A percentile compares a stretch with the other conserved stretches of the same genome.
phyloP scores from a whole-genome alignment of 2,888 invertebrate genomes.

The Microdon myrmicae region DNA sequence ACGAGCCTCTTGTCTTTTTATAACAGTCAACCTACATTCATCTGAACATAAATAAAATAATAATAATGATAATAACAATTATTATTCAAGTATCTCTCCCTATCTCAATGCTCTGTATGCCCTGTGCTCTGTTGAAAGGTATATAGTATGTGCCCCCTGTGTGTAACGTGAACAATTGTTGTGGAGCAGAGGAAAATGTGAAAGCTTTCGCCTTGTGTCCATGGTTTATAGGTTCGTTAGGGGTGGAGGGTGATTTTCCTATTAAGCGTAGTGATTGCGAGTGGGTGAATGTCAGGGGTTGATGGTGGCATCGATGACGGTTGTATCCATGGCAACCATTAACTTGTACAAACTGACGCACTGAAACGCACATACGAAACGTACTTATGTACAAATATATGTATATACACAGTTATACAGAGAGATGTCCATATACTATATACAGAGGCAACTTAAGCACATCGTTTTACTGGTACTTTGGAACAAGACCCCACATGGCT shows the following conservation, averaged over 20 bases:
- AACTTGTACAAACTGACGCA: constrained; percentile 30
- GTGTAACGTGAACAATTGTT: too few relatives aligned
- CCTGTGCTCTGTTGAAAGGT: constrained; percentile 10
- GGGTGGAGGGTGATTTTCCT: constrained; percentile 23
- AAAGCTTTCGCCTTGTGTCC: constrained; percentile 45
- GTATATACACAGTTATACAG: too few relatives aligned
- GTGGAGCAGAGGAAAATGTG: constrained; percentile 32
- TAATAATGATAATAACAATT: constrained; percentile 51
- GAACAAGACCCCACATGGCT: too few relatives aligned
- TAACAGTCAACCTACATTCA: constrained; percentile 50
- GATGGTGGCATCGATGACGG: too few relatives aligned
- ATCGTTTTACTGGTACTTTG: too few relatives aligned
- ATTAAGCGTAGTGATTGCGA: constrained; percentile 25
- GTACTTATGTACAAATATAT: too few relatives aligned
- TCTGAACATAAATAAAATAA: constrained; percentile 52
- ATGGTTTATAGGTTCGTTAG: constrained; percentile 30
- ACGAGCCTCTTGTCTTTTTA: constrained; percentile 38
- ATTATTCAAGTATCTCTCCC: constrained; percentile 33
- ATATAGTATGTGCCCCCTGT: constrained; percentile 22
- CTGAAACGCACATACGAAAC: background rate
- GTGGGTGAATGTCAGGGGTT: constrained; percentile 38
- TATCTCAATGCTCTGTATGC: constrained; percentile 1
- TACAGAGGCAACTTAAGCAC: too few relatives aligned
- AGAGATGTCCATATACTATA: too few relatives aligned
- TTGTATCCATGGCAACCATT: constrained; percentile 48